Conservation (phyloP, 2,797 vertebrate genomes). For the Acrocephalus scirpaceus region DNA sequence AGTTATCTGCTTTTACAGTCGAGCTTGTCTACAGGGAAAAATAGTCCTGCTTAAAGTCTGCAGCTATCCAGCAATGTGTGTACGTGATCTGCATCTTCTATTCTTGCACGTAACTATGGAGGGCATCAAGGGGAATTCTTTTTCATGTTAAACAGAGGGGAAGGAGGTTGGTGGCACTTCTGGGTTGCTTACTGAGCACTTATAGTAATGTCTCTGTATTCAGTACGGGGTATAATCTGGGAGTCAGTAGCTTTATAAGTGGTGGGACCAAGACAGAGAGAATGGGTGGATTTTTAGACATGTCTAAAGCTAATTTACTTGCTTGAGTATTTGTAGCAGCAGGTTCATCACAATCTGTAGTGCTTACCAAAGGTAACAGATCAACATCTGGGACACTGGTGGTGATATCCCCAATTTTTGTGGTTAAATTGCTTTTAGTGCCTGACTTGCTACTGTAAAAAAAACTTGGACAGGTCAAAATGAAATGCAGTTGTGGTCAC, state of each 20-base stretch:
- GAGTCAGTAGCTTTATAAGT: background rate
- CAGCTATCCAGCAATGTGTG: background rate
- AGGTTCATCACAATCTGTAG: background rate
- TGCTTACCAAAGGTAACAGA: background rate
- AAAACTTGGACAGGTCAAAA: background rate
- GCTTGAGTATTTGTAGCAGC: background rate
- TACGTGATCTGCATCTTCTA: background rate
- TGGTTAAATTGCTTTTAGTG: background rate
- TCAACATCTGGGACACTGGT: background rate
- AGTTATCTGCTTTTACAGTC: background rate
- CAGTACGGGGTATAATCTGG: background rate
- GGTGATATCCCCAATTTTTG: background rate
- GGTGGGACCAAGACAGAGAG: background rate
- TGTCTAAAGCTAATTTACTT: background rate
- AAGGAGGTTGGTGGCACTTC: background rate
- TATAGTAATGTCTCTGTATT: background rate
- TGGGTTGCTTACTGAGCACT: background rate
- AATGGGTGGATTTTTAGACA: background rate
- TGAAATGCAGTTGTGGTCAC: background rate
- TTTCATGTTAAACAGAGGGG: background rate
- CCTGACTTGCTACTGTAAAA: background rate
- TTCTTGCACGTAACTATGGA: background rate
- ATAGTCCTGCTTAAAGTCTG: background rate
- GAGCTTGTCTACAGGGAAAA: background rate
- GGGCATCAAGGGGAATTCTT: accelerated